phyloP scores from a whole-genome alignment of 2,888 invertebrate species.

The Dicyrtoma fusca region DNA sequence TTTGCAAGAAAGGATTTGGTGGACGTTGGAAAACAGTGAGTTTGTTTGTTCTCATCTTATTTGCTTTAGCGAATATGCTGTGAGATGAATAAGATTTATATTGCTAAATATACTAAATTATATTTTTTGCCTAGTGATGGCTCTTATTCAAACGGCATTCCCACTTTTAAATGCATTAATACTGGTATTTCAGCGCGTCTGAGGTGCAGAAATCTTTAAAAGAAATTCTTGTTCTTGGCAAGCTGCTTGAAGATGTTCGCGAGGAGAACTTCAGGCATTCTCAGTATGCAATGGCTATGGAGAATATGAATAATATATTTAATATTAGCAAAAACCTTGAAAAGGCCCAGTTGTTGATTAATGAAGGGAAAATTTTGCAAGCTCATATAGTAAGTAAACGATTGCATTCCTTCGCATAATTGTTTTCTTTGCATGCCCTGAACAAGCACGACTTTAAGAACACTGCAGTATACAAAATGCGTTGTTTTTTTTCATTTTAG shows the following conservation, averaged over 20 bases:
- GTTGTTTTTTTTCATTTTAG: conserved; percentile 61
- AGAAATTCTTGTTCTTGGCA: conserved; percentile 77
- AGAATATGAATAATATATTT: conserved; percentile 97
- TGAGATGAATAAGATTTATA: too few species aligned
- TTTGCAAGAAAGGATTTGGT: conserved; percentile 81
- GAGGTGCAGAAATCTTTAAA: conserved; percentile 75
- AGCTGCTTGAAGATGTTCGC: conserved; percentile 79
- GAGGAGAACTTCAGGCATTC: conserved; percentile 94
- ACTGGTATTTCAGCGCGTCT: conserved; percentile 70
- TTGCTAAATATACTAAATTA: too few species aligned
- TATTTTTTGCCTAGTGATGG: neutral
- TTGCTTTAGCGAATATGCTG: too few species aligned
- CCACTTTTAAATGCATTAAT: conserved; percentile 3
- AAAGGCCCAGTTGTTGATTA: conserved; percentile 90
- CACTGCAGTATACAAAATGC: too few species aligned
- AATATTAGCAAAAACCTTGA: conserved; percentile 95
- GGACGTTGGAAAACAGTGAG: conserved; percentile 70
- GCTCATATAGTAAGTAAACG: conserved; percentile 78
- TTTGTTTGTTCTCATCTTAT: too few species aligned
- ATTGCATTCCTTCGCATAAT: too few species aligned
- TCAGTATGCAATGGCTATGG: conserved; percentile 96
- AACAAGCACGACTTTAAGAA: too few species aligned
- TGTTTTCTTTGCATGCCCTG: too few species aligned
- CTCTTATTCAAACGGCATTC: neutral
- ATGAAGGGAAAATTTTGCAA: conserved; percentile 89